These are phyloP conservation scores for Agapostemon virescens DNA, from an alignment of 2,888 invertebrate species.

Conservation along the genomic window DNA sequence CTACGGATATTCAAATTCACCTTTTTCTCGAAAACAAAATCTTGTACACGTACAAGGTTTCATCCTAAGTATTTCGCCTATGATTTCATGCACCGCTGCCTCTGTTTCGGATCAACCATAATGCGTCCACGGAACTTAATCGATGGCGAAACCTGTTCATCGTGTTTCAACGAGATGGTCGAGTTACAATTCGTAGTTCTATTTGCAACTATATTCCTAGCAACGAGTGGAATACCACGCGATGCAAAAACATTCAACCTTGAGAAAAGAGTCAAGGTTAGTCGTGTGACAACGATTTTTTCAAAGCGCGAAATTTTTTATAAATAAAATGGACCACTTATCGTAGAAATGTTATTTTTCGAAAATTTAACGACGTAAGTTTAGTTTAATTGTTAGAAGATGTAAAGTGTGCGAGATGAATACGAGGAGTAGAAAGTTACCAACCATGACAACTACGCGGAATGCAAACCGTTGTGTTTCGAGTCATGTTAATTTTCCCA, in stretches of 20 bases:
- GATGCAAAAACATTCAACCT: background rate
- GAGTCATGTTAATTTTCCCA: too few relatives aligned
- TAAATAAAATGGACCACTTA: too few relatives aligned
- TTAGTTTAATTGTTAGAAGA: too few relatives aligned
- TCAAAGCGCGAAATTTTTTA: too few relatives aligned
- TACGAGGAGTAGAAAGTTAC: too few relatives aligned
- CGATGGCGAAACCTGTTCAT: background rate
- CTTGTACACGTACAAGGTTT: background rate
- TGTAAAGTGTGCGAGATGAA: too few relatives aligned
- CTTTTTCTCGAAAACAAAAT: background rate
- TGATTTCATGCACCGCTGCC: background rate
- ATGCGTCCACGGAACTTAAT: background rate
- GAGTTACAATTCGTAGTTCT: background rate
- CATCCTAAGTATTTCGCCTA: background rate
- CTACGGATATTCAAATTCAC: background rate
- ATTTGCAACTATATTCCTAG: background rate
- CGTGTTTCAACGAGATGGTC: background rate
- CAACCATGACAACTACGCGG: too few relatives aligned
- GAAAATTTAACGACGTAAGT: too few relatives aligned
- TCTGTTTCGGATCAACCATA: background rate
- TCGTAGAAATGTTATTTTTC: too few relatives aligned
- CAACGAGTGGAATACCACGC: background rate
- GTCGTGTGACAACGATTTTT: background rate
- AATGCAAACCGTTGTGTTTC: too few relatives aligned
- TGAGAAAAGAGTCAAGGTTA: background rate